These are phyloP conservation scores for Wiebesia pumilae DNA, from an alignment of 1,140 invertebrate species.

Conservation along the genomic window DNA sequence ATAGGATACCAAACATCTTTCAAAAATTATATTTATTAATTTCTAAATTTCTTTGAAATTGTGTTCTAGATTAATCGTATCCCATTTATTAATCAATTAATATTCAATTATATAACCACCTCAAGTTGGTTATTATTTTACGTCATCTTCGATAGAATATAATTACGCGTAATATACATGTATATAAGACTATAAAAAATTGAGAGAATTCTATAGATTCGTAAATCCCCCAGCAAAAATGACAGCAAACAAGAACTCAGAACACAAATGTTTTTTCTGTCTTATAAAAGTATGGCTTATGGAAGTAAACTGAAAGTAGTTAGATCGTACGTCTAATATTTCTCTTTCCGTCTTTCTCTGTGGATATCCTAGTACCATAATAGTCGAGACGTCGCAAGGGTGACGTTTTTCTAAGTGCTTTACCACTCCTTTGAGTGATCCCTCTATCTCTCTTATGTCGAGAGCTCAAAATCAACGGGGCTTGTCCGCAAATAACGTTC, in stretches of 20 bases:
- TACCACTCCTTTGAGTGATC: not conserved
- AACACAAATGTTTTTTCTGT: slow-evolving; percentile 23
- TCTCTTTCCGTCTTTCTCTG: not conserved
- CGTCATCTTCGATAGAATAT: not conserved
- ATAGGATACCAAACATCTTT: no score
- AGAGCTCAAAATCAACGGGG: slow-evolving; percentile 73
- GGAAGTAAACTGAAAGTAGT: slow-evolving; percentile 3
- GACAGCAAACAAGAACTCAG: slow-evolving; percentile 15
- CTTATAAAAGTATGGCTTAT: not conserved
- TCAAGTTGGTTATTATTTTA: not conserved
- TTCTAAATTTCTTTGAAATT: no score
- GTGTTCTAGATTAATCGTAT: no score
- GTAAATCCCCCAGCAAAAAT: not conserved
- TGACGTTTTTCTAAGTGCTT: no score
- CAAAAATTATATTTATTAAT: no score
- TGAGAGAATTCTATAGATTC: slow-evolving; percentile 24
- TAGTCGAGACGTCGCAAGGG: no score
- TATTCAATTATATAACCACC: not conserved
- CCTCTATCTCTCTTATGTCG: not conserved
- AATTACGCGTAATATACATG: slow-evolving; percentile 24
- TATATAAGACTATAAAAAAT: not conserved
- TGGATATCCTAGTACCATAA: no score
- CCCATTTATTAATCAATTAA: no score
- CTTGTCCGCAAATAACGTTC: slow-evolving; percentile 73
- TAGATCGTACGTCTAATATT: not conserved